phyloP scores from a whole-genome alignment of 1,140 invertebrate species.

The Chionoecetes opilio region DNA sequence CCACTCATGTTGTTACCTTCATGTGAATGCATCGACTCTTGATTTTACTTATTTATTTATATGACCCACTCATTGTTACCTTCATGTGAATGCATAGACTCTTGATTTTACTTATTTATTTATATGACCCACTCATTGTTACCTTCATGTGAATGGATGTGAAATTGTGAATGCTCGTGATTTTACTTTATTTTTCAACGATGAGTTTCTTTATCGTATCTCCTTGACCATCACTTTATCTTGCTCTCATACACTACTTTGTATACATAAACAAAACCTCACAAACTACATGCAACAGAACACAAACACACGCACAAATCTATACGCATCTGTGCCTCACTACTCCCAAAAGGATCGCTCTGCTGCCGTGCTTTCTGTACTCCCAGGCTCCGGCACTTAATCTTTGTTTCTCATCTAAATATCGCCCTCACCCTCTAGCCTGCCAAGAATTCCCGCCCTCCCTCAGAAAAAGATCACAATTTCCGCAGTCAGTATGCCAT shows the following conservation, averaged over 20 bases:
- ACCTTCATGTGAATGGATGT: background rate
- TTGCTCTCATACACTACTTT: background rate
- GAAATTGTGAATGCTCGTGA: background rate
- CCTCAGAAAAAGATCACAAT: background rate
- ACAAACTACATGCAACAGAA: background rate
- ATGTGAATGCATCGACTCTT: no score
- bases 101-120: no score
- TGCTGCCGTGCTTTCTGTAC: background rate
- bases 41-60: no score
- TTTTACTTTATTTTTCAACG: no score
- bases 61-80: no score
- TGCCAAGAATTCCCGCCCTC: background rate
- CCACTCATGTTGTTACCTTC: no score
- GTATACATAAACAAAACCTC: background rate
- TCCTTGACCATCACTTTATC: background rate
- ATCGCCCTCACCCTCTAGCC: background rate
- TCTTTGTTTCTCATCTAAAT: slow-evolving; percentile 30
- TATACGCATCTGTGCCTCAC: background rate
- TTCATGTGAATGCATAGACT: no score
- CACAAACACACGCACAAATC: background rate
- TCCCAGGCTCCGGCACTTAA: background rate
- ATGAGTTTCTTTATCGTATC: background rate
- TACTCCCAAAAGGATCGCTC: background rate
- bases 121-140: background rate
- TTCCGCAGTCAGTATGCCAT: slow-evolving; percentile 27